Conservation (phyloP, 1,140 invertebrate species). For the Pseudomyrmex concolor region DNA sequence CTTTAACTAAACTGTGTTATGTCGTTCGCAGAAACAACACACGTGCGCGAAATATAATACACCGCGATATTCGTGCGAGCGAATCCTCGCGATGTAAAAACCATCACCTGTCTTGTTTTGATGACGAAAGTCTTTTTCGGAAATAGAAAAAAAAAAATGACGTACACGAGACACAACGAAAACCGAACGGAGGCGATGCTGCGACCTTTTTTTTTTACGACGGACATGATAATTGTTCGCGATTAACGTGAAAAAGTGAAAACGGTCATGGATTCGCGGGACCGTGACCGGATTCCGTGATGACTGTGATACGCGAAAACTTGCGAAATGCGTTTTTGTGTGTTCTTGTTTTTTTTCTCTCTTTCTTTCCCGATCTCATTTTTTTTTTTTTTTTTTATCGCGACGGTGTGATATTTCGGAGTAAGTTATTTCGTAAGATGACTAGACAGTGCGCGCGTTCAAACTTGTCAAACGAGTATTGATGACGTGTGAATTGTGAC, state of each 20-base stretch:
- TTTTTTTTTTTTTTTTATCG: neutral
- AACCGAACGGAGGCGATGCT: neutral
- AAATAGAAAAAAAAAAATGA: neutral
- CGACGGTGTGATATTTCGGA: neutral
- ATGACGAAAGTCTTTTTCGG: neutral
- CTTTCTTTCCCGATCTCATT: neutral
- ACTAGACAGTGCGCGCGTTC: neutral
- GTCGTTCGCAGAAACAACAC: neutral
- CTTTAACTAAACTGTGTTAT: neutral
- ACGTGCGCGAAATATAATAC: neutral
- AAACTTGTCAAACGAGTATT: slow-evolving; percentile 37
- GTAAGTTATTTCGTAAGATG: slow-evolving; percentile 45
- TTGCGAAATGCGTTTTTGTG: slow-evolving; percentile 59
- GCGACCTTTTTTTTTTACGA: neutral
- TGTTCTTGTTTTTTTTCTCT: neutral
- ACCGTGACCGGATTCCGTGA: slow-evolving; percentile 76
- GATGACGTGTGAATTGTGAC: slow-evolving; percentile 29
- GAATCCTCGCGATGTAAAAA: neutral
- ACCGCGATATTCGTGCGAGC: neutral
- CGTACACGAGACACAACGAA: no score
- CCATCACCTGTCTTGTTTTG: no score
- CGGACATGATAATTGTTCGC: slow-evolving; percentile 75
- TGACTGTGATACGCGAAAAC: slow-evolving; percentile 49
- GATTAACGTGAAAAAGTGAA: slow-evolving; percentile 78
- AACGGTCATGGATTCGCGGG: slow-evolving; percentile 65